Evolutionary conservation across 2,797 vertebrate genomes (phyloP).

Genomic region (Gallinago nigripennis): DNA sequence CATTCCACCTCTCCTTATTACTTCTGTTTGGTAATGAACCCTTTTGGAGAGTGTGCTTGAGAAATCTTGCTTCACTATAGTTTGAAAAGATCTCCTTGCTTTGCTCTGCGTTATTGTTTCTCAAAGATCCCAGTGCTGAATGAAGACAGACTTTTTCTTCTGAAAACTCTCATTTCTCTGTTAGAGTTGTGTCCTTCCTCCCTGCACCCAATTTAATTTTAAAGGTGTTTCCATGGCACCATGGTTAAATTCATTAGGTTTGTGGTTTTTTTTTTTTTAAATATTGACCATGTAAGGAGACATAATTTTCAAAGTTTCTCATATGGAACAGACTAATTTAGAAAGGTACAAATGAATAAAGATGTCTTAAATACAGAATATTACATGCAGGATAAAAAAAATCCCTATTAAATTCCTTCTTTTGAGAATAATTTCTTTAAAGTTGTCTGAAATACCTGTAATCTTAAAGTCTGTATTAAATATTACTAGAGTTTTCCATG

Average conservation of each 20-base stretch:
- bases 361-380: not conserved
- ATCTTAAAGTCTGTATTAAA: not conserved
- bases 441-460: not conserved
- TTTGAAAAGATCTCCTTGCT: not conserved
- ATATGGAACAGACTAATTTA: not conserved
- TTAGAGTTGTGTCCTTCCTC: not conserved
- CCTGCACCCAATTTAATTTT: not conserved
- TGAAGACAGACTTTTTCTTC: not conserved
- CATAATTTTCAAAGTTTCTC: not conserved
- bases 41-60: not conserved
- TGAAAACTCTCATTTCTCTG: not conserved
- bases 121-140: not conserved
- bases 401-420: not conserved
- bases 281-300: not conserved
- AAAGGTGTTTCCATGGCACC: slow-evolving; percentile 16
- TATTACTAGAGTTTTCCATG: not conserved
- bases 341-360: not conserved
- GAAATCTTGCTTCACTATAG: not conserved
- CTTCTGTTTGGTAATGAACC: not conserved
- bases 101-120: not conserved
- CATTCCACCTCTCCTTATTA: not conserved
- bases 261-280: too few relatives aligned
- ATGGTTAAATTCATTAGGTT: not conserved
- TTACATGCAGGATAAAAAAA: not conserved
- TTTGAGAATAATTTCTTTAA: not conserved